These are phyloP conservation scores for Okamejei kenojei DNA, from an alignment of 2,797 vertebrate genomes.

Conservation along the genomic window DNA sequence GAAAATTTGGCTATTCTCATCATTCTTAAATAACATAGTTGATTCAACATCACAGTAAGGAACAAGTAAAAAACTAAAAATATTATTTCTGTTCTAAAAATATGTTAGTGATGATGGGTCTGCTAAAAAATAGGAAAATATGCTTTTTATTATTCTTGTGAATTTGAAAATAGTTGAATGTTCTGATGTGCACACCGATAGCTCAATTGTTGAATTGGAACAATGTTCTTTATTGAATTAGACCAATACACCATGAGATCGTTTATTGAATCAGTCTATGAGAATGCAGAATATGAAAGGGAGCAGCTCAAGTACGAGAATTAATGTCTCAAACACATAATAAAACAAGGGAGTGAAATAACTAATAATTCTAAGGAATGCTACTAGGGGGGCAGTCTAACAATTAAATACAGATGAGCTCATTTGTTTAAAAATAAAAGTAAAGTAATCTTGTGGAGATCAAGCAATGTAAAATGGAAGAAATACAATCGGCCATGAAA, in stretches of 20 bases:
- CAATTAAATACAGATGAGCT: slow-evolving; percentile 25
- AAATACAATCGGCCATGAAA: not conserved
- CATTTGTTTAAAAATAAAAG: slow-evolving; percentile 16
- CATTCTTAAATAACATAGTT: not conserved
- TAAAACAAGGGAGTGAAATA: slow-evolving; percentile 15
- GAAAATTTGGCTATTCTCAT: not conserved
- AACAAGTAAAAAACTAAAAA: not conserved
- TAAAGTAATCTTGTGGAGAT: not conserved
- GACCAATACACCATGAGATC: not conserved
- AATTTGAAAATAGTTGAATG: slow-evolving; percentile 16
- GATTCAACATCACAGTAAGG: too few relatives aligned
- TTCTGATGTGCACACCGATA: not conserved
- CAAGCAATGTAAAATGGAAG: not conserved
- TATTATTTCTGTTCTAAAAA: not conserved
- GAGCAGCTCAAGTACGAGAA: not conserved
- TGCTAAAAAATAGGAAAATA: not conserved
- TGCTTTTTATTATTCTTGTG: slow-evolving; percentile 15
- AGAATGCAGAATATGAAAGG: slow-evolving; percentile 31
- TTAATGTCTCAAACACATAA: not conserved
- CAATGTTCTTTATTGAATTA: not conserved
- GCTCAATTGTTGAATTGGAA: slow-evolving; percentile 26
- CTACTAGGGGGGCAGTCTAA: slow-evolving; percentile 16
- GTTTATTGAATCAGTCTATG: not conserved
- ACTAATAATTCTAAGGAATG: slow-evolving; percentile 9
- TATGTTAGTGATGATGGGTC: not conserved